These are phyloP conservation scores for Alcedo quadribrachys DNA, from an alignment of 2,797 vertebrate species.

Conservation along the genomic window DNA sequence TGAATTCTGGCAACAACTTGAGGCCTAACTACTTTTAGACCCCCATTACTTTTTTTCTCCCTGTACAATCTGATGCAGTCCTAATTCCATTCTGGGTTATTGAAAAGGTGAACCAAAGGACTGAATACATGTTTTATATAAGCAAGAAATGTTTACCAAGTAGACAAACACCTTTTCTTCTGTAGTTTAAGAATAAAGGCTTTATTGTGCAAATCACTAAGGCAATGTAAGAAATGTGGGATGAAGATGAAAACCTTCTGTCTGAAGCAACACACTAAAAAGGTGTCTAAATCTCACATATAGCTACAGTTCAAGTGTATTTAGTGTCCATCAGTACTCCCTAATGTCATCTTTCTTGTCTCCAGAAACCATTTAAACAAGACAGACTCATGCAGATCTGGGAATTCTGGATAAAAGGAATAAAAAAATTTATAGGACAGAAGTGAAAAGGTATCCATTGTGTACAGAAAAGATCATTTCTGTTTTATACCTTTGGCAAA, in stretches of 20 bases:
- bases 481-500: background rate
- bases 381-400: fast-evolving
- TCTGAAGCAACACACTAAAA: background rate
- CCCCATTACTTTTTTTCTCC: background rate
- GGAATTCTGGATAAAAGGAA: background rate
- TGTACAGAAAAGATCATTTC: background rate
- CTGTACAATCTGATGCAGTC: background rate
- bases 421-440: background rate
- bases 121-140: background rate
- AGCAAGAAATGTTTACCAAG: background rate
- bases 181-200: background rate
- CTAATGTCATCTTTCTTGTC: background rate
- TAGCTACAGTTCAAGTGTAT: background rate
- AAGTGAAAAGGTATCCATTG: background rate
- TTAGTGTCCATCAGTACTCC: background rate
- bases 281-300: background rate
- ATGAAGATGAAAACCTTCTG: background rate
- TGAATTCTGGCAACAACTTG: background rate
- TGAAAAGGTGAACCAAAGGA: background rate
- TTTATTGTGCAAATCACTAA: background rate
- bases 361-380: background rate
- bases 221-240: background rate
- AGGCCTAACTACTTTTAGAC: background rate
- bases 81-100: background rate
- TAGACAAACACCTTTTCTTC: background rate